Evolutionary conservation across 2,888 invertebrate genomes (phyloP).

Genomic region (Cephonodes hylas): DNA sequence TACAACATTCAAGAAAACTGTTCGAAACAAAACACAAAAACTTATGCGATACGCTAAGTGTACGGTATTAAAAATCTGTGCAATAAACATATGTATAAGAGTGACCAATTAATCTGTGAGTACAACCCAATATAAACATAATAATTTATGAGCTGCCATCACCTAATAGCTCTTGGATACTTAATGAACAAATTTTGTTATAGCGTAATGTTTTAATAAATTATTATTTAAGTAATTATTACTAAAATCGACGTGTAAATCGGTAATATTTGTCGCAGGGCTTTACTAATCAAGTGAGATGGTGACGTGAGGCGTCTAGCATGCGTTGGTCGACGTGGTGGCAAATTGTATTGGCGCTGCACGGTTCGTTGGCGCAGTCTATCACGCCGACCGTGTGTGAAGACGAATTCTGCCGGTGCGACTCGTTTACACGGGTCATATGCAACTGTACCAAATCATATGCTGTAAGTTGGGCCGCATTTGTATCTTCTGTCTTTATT

Average conservation of each 20-base stretch:
- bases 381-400: constrained; percentile 71
- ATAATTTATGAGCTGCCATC: no score
- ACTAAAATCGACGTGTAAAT: no score
- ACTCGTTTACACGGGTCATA: constrained; percentile 78
- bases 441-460: constrained; percentile 78
- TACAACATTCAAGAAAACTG: not conserved
- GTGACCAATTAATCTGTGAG: not conserved
- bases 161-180: no score
- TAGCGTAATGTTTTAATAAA: no score
- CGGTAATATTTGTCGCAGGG: constrained; percentile 38
- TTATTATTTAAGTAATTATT: no score
- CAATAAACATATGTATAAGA: not conserved
- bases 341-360: constrained; percentile 53
- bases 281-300: constrained; percentile 48
- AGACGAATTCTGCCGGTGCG: constrained; percentile 80
- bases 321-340: constrained; percentile 67
- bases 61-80: not conserved
- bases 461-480: constrained; percentile 54
- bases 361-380: constrained; percentile 47
- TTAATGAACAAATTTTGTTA: no score
- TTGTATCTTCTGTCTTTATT: not conserved
- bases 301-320: constrained; percentile 65
- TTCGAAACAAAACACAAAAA: not conserved
- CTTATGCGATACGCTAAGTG: not conserved
- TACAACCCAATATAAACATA: no score